These are phyloP conservation scores for Caenorhabditis latens DNA, from an alignment of 1,140 invertebrate species.

Conservation along the genomic window DNA sequence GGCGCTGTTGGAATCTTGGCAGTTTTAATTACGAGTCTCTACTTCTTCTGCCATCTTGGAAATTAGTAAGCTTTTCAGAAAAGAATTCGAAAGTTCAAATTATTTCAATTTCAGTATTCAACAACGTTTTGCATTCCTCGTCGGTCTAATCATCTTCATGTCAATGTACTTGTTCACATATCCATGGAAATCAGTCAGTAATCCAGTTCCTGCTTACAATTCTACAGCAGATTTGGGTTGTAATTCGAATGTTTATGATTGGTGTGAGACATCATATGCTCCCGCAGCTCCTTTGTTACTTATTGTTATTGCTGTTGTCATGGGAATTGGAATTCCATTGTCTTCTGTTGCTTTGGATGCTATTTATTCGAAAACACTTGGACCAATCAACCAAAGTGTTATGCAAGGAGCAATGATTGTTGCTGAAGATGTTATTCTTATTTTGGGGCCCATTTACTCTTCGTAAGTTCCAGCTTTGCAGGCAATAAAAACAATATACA, in stretches of 20 bases:
- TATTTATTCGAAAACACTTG: slow-evolving; percentile 59
- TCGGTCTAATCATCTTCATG: slow-evolving; percentile 53
- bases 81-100: not conserved
- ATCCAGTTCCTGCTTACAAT: slow-evolving; percentile 56
- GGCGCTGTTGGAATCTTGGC: slow-evolving; percentile 56
- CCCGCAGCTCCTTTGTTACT: slow-evolving; percentile 42
- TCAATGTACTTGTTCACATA: slow-evolving; percentile 60
- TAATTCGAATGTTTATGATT: slow-evolving; percentile 45
- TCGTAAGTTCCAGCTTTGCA: slow-evolving; percentile 41
- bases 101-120: slow-evolving; percentile 45
- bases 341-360: slow-evolving; percentile 54
- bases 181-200: slow-evolving; percentile 52
- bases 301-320: slow-evolving; percentile 39
- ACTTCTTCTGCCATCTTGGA: slow-evolving; percentile 19
- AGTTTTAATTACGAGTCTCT: slow-evolving; percentile 7
- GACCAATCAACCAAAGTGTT: slow-evolving; percentile 60
- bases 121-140: slow-evolving; percentile 43
- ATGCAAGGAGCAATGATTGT: slow-evolving; percentile 60
- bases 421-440: slow-evolving; percentile 58
- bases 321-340: slow-evolving; percentile 60
- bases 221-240: slow-evolving; percentile 38
- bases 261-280: slow-evolving; percentile 44
- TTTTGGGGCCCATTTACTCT: slow-evolving; percentile 57
- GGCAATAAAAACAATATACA: not conserved
- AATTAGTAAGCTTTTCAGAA: slow-evolving; percentile 5